Base-by-base conservation (phyloP, 2,888 invertebrate species). In the Synanthedon andrenaeformis region DNA sequence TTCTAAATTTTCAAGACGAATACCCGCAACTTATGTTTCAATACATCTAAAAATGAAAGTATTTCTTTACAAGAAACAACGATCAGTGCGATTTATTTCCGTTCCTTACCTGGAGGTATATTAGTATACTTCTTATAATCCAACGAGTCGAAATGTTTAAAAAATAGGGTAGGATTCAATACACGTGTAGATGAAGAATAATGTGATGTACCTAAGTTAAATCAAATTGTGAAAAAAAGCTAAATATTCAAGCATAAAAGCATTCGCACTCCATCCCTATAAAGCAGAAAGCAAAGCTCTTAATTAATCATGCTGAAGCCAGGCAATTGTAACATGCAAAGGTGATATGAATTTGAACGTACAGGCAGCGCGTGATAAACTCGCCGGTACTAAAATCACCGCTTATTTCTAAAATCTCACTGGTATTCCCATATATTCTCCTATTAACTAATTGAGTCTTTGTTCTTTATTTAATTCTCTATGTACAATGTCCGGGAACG, bases 361-460 rank as follows among this genome's bases (percentile, higher is more conserved):
- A 86, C 86, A 83, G 74, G 69, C 74, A 76, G 64, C 79, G 76
- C 69, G 76, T 74, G 76, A 75, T 67, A 83, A 82, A 76, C 76
- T 74, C 75, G 81, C 84, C 74, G 84, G 84, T 80, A 76, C 73
- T 81, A 82, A 84, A 82, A 83, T 82, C 87, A 86, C 86, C 84
- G 85, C 84, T 82, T 77, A 82, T 76, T 69, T 76, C 72, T 82
- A 81, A 86, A 87, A 86, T 87, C 86, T 86, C 87, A 85, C 87
- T 85, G 87, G 86, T 83, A 84, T 79, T 79, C 73, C 64, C 75
- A 80, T 77, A 76, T 76, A 71, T 78, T 82, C 76, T 75, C 71
- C 76, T 83, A 82, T 74, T 75, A 75, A 83, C 79, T 86, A 86
- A 82, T 82, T 85, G 85, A 87, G 87, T 87, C 87, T 86, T 86